These are phyloP conservation scores for Sardinella longiceps DNA, from an alignment of 2,797 vertebrate species.

Conservation along the genomic window DNA sequence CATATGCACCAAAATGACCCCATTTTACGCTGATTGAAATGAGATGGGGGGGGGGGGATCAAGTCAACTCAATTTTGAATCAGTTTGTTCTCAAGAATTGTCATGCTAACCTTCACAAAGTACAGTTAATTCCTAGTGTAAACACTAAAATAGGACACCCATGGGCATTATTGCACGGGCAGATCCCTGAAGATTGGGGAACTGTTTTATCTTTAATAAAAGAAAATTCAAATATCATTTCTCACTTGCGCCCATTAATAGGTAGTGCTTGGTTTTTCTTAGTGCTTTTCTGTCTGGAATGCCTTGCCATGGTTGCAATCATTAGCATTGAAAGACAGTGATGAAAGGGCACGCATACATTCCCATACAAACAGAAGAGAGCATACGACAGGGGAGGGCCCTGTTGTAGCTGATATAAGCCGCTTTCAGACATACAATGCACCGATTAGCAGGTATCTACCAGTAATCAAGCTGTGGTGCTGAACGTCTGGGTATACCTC, in stretches of 20 bases:
- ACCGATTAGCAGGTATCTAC: too few species aligned
- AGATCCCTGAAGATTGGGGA: not conserved
- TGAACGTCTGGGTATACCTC: too few species aligned
- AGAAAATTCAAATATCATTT: not conserved
- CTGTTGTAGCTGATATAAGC: too few species aligned
- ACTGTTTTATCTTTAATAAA: not conserved
- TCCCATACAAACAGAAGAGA: not conserved
- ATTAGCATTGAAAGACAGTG: not conserved
- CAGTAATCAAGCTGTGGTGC: too few species aligned
- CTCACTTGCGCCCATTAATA: not conserved
- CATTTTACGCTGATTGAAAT: not conserved
- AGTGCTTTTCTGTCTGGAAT: not conserved
- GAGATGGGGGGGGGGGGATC: not conserved
- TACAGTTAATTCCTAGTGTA: slow-evolving; percentile 3
- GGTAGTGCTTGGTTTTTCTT: not conserved
- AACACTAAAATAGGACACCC: slow-evolving; percentile 5
- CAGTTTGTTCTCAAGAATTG: not conserved
- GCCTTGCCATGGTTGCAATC: not conserved
- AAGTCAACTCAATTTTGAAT: not conserved
- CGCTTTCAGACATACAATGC: too few species aligned
- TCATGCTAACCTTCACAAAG: not conserved
- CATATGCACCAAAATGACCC: not conserved
- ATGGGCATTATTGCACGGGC: slow-evolving; percentile 13
- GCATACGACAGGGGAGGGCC: not conserved
- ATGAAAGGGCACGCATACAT: not conserved